Evolutionary conservation across 2,113 vertebrate genomes (phyloP).

Genomic region (Cynopterus brachyotis): DNA sequence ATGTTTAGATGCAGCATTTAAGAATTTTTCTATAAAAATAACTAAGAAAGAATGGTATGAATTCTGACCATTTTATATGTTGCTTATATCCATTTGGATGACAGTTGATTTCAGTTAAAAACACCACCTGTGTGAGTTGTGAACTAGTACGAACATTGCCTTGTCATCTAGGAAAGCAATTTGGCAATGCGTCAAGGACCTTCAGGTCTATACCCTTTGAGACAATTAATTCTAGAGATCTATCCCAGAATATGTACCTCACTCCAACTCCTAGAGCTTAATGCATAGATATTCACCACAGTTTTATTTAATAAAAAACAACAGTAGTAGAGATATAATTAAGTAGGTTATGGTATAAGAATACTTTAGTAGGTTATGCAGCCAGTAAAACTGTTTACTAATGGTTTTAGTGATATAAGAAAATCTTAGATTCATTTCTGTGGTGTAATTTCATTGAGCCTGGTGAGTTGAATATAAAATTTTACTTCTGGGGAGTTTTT

Average conservation of each 20-base stretch:
- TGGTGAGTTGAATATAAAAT: neutral
- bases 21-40: neutral
- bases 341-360: neutral
- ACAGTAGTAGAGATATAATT: neutral
- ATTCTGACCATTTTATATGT: slow-evolving; percentile 38
- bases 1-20: neutral
- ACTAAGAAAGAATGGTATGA: neutral
- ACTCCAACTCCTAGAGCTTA: neutral
- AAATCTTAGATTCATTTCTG: neutral
- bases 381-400: neutral
- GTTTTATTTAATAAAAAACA: slow-evolving; percentile 38
- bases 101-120: slow-evolving; percentile 24
- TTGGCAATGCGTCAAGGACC: neutral
- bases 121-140: slow-evolving; percentile 25
- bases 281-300: neutral
- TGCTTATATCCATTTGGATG: neutral
- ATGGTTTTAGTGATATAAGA: neutral
- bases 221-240: neutral
- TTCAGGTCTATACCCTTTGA: neutral
- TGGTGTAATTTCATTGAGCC: slow-evolving; percentile 8
- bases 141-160: neutral
- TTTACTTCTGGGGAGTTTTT: slow-evolving; percentile 23
- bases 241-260: neutral
- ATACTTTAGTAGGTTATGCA: neutral
- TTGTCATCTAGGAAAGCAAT: neutral